These are phyloP conservation scores for Grantiella picta DNA, from an alignment of 2,113 vertebrate genomes.

Conservation along the genomic window DNA sequence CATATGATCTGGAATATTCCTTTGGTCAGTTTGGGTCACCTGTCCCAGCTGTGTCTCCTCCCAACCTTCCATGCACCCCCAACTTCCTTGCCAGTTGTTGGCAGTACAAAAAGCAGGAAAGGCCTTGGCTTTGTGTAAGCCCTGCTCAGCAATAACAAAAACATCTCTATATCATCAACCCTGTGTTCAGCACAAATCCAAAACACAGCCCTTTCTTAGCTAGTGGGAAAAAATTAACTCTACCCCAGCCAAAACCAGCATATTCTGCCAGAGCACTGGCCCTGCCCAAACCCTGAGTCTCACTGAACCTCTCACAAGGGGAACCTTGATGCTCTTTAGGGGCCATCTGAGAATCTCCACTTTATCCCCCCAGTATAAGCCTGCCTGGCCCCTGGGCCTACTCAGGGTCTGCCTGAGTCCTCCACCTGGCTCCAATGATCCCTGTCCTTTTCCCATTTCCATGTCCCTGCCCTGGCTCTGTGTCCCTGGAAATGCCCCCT, in stretches of 20 bases:
- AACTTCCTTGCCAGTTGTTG: background rate
- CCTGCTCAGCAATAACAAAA: background rate
- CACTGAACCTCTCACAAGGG: background rate
- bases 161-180: background rate
- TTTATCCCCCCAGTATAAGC: no score
- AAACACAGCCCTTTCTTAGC: background rate
- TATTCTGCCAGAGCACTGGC: background rate
- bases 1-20: background rate
- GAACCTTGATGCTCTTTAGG: no score
- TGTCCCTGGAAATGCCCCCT: background rate
- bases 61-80: background rate
- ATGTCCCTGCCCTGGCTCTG: background rate
- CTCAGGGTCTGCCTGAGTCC: background rate
- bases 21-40: background rate
- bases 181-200: background rate
- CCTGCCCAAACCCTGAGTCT: background rate
- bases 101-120: background rate
- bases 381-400: background rate
- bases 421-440: background rate
- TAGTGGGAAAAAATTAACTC: background rate
- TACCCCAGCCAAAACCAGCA: background rate
- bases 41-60: background rate
- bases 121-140: background rate
- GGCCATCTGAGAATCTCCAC: no score
- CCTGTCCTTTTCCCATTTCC: background rate